Conservation (phyloP, 2,888 invertebrate species). For the Odontothrips loti region DNA sequence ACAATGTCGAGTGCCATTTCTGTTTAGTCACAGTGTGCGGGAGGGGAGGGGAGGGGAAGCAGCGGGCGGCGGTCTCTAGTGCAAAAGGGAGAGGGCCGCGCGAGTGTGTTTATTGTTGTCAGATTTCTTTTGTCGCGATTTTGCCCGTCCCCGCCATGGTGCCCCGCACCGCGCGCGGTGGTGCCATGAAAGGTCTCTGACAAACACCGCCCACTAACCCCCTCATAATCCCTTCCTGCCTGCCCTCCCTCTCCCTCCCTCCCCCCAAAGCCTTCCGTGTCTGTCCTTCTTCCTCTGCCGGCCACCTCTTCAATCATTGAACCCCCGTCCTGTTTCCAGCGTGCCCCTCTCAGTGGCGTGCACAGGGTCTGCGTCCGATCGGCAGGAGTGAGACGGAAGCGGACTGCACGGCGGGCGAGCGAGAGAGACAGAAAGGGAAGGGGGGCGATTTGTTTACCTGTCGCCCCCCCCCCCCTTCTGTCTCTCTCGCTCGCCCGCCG, state of each 20-base stretch:
- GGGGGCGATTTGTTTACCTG: no score
- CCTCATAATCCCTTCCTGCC: conserved; percentile 17
- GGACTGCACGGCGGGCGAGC: no score
- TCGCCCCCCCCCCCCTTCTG: not conserved
- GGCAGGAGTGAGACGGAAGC: no score
- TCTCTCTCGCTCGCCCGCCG: not conserved
- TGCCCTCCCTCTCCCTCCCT: not conserved
- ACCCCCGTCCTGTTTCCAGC: not conserved
- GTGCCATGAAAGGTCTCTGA: conserved; percentile 17
- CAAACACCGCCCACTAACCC: conserved; percentile 21
- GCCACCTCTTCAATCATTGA: conserved; percentile 10
- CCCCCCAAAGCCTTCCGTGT: not conserved
- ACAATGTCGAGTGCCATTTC: not conserved
- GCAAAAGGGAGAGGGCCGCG: not conserved
- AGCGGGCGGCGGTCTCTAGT: not conserved
- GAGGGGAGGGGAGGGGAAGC: not conserved
- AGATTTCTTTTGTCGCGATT: conserved; percentile 19
- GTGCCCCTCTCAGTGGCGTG: no score
- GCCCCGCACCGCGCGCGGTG: no score
- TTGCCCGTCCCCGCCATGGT: not conserved
- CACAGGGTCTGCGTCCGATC: no score
- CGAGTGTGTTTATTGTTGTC: conserved; percentile 9
- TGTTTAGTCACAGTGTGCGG: conserved; percentile 5
- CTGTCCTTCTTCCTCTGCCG: not conserved
- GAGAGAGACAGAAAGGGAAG: no score